Evolutionary conservation across 2,888 invertebrate genomes (phyloP), one percentile per base, ranked within the genome.

Genomic region (Actias luna): DNA sequence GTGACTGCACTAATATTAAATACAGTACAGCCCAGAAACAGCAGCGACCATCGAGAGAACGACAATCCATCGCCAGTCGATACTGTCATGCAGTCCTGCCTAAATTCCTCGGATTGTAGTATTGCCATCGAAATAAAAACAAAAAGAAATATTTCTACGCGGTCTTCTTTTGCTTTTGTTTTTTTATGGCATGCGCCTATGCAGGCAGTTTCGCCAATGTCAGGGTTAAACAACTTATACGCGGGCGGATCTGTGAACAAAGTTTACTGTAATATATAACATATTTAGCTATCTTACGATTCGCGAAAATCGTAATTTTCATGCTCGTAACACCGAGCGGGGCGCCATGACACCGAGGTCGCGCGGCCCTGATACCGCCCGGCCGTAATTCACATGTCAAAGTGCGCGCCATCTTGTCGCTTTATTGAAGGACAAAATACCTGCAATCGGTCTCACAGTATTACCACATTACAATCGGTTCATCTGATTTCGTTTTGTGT

Each of bases 391-490:
- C 46, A 46, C 46, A 46, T 46, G 22, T 46, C 46, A 46, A 46
- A 46, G 46, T 46, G 46, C 22, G 22, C 46, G 18, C 46, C 46
- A 46, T 46, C 22, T 46, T 14, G 46, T 22, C 22, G 46, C 18
- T 46, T 46, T 46, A 46, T 46, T 46, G 46, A 46, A 46, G 46
- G 46, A 46, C 46, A 46, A 46, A 46, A 46, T 46, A 46, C 22
- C 46, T 46, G 46, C 46, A 46, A 46, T 46, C 22, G 18, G 46
- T 46, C 46, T 22, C 22, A 46, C 46, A 8, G 5, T 46, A 46
- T 46, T 46, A 10, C 22, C 14, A 22, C 22, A n/a, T 46, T 22
- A 46, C 22, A 10, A 46, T 46, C n/a, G 46, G 22, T 10, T 46
- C 46, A 46, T 18, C 2, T 3, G 46, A 7, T 46, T 18, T 22